Evolutionary conservation across 2,797 vertebrate species (phyloP).

Genomic region (Potorous gilbertii): DNA sequence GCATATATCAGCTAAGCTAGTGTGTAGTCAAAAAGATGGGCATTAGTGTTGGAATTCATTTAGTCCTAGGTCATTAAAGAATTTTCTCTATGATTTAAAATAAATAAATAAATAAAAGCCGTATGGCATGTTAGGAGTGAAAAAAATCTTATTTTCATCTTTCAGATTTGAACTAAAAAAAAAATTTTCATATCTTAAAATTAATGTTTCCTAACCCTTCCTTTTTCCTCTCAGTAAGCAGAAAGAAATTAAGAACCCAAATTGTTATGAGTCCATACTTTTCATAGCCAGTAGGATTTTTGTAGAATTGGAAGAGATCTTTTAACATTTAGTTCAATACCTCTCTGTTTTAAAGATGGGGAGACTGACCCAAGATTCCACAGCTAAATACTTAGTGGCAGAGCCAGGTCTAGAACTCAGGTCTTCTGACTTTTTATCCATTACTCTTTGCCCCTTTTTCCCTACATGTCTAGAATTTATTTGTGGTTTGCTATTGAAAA

Average conservation of each 20-base stretch:
- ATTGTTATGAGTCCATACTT: constrained; percentile 27
- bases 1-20: constrained; percentile 35
- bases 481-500: neutral
- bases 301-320: neutral
- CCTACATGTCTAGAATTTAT: neutral
- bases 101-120: constrained; percentile 1
- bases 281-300: neutral
- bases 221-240: constrained; percentile 51
- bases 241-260: constrained; percentile 48
- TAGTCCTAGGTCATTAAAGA: constrained; percentile 50
- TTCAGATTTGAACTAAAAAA: neutral
- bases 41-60: constrained; percentile 60
- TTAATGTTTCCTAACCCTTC: neutral
- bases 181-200: constrained; percentile 30
- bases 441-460: neutral
- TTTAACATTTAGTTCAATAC: neutral
- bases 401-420: neutral
- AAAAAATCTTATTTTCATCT: constrained; percentile 22
- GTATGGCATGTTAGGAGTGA: constrained; percentile 1
- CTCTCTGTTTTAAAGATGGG: neutral
- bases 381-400: neutral
- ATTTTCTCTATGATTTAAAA: neutral
- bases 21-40: constrained; percentile 44
- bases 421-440: neutral
- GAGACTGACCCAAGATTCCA: neutral